A percentile compares a stretch with the other conserved stretches of the same genome.
These are phyloP conservation scores for Strix uralensis DNA, from an alignment of 2,113 vertebrate genomes.

Conservation along the genomic window DNA sequence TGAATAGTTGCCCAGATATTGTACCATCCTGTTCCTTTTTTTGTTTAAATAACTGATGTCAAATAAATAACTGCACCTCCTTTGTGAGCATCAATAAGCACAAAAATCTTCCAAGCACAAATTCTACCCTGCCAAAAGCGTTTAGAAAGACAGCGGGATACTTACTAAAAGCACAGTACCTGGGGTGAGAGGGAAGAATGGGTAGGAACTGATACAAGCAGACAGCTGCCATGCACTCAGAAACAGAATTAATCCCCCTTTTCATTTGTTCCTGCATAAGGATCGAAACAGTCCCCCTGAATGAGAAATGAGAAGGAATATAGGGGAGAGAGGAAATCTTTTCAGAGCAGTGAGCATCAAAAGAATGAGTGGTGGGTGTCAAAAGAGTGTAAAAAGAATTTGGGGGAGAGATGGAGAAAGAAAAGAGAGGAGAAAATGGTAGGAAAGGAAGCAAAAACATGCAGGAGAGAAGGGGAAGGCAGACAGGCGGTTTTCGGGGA, in stretches of 20 bases:
- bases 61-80: background rate
- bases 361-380: background rate
- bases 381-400: background rate
- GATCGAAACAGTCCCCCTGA: background rate
- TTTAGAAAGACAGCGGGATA: background rate
- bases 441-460: background rate
- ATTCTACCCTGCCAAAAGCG: background rate
- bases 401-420: background rate
- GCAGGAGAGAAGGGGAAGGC: background rate
- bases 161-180: background rate
- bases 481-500: background rate
- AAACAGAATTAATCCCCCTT: background rate
- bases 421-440: background rate
- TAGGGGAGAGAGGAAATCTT: background rate
- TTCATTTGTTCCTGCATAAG: background rate
- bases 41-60: background rate
- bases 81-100: background rate
- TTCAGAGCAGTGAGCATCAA: background rate
- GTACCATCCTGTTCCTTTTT: background rate
- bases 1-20: background rate
- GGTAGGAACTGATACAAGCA: background rate
- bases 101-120: background rate
- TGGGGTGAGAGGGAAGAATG: background rate
- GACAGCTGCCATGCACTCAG: background rate
- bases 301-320: background rate